Evolutionary conservation across 2,888 invertebrate genomes (phyloP), one percentile per base, ranked within the genome.

Genomic region (Dryomyza anilis): DNA sequence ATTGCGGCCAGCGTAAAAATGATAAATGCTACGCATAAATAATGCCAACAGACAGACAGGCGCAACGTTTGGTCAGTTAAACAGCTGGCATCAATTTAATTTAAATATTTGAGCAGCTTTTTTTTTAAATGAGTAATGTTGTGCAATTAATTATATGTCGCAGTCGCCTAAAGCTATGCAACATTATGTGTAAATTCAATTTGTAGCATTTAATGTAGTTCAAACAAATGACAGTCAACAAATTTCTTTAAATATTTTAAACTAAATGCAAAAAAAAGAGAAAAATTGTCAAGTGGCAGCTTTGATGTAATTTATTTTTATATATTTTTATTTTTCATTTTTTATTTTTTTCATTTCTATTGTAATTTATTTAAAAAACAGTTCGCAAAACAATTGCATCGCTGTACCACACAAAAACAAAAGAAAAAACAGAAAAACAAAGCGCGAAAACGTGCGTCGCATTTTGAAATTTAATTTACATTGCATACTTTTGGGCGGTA

Each of bases 101-200:
- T 50, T 10, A 50, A 25, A 50, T 50, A 50, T 25, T 50, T 48
- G n/a, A 50, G 25, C 7, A 50, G 50, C n/a, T n/a, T 12, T 39
- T n/a, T n/a, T n/a, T 39, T 39, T 39, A 39, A 39, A 39, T 39
- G 39, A 39, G n/a, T 39, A 4, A 50, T 25, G n/a, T 50, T 43
- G 19, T 25, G 25, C 50, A 50, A 50, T 50, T 50, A 50, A 50
- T 50, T 50, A 50, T n/a, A 39, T n/a, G n/a, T n/a, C n/a, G n/a
- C n/a, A n/a, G n/a, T n/a, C n/a, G n/a, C n/a, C n/a, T n/a, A n/a
- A n/a, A n/a, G n/a, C n/a, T n/a, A n/a, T n/a, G n/a, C n/a, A n/a
- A n/a, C n/a, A n/a, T n/a, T n/a, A n/a, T n/a, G n/a, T n/a, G n/a
- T n/a, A n/a, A n/a, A n/a, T n/a, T n/a, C n/a, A n/a, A n/a, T n/a